Evolutionary conservation across 2,888 invertebrate species (phyloP), one percentile per base, ranked within the genome.

Genomic region (Cantharis rufa): DNA sequence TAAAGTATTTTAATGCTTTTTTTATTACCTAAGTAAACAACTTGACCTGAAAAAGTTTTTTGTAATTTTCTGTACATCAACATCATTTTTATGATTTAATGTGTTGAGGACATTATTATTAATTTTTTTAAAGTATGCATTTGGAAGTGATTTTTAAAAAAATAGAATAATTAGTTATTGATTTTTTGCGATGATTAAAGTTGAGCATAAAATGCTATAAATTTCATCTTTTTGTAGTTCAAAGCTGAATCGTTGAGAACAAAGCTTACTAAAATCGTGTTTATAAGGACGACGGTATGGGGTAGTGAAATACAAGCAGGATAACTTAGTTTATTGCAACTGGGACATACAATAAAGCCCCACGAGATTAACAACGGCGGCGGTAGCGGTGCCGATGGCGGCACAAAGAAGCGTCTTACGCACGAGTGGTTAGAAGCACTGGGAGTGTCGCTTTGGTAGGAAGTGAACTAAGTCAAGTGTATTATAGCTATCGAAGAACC

Each of bases 241-340:
- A 48, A 48, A 48, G n/a, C 48, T 48, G n/a, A 48, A 48, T 48
- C 48, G 48, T 48, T 24, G 21, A n/a, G 62, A 75, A 75, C 70
- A 78, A 78, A 75, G 72, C 75, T 72, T 75, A 77, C 69, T 70
- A 69, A 70, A 72, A 71, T 75, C 78, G 78, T 73, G 75, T 72
- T 78, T 72, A 75, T 75, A 72, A 75, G 72, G 75, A 72, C 75
- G 73, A 48, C n/a, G n/a, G 72, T 68, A 63, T 73, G 75, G 78
- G 75, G 72, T 73, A 74, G 75, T 32, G 72, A 74, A 78, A 78
- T 78, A 75, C 78, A 68, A 74, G 78, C 75, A 75, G 78, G 78
- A 78, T 78, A 78, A 78, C 78, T 78, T 78, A 78, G 78, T 78
- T 78, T 78, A 78, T 78, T 78, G 78, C 78, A 75, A 75, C 75